phyloP scores from a whole-genome alignment of 2,113 vertebrate genomes.

The Notarius lentiginosus region DNA sequence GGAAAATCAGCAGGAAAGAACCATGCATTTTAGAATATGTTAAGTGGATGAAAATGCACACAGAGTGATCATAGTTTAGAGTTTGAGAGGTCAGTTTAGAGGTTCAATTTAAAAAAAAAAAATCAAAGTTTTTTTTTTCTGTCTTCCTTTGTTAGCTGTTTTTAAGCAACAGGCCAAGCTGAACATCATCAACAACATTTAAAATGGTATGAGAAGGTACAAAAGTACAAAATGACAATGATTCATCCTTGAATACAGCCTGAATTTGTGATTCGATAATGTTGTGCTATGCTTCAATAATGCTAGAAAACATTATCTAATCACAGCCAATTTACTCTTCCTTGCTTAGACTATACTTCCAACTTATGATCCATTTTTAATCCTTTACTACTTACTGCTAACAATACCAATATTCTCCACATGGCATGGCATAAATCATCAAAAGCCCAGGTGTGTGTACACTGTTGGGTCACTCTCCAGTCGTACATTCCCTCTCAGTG shows the following conservation, averaged over 20 bases:
- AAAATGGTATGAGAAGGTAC: neutral
- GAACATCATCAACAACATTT: neutral
- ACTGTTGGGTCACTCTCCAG: neutral
- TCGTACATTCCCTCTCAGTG: neutral
- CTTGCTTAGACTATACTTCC: neutral
- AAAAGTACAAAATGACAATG: neutral
- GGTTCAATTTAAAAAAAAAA: neutral
- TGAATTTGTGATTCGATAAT: neutral
- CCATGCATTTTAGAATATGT: constrained; percentile 4
- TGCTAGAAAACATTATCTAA: neutral
- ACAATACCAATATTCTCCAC: neutral
- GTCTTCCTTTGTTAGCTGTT: neutral
- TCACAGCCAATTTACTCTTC: neutral
- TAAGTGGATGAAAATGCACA: constrained; percentile 23
- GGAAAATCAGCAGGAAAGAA: neutral
- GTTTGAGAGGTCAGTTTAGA: neutral
- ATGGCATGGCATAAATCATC: neutral
- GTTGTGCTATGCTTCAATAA: neutral
- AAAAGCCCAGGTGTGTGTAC: constrained; percentile 24
- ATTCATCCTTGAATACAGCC: neutral
- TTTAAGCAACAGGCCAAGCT: neutral
- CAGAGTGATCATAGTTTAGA: constrained; percentile 1
- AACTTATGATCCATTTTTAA: neutral
- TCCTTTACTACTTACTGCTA: neutral
- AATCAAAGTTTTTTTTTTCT: neutral